phyloP scores from a whole-genome alignment of 2,797 vertebrate species.

The Lepilemur septentrionalis region DNA sequence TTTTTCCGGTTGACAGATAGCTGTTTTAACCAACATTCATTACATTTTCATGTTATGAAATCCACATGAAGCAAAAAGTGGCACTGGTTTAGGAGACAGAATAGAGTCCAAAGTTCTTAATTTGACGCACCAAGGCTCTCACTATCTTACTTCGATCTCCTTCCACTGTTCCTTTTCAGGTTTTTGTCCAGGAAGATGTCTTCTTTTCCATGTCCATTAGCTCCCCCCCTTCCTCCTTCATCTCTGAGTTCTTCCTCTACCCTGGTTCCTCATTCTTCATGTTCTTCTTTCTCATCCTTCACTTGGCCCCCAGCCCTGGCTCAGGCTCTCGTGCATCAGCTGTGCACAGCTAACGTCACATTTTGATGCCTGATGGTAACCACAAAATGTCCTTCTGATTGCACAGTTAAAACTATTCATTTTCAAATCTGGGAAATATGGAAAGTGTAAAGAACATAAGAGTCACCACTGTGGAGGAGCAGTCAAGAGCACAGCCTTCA shows the following conservation, averaged over 20 bases:
- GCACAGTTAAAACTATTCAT: background rate
- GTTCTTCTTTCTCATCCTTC: background rate
- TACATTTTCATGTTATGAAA: conserved; percentile 15
- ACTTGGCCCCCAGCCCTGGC: background rate
- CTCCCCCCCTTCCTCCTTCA: background rate
- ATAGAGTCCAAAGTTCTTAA: background rate
- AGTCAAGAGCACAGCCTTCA: background rate
- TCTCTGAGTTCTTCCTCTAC: background rate
- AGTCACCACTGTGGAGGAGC: background rate
- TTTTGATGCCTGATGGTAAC: background rate
- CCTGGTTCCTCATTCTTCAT: background rate
- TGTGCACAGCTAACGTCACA: background rate
- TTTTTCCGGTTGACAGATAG: conserved; percentile 30
- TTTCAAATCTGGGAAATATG: background rate
- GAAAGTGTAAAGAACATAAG: background rate
- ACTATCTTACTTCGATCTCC: fast-evolving
- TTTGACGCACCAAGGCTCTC: background rate
- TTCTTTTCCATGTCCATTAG: background rate
- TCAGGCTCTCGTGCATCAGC: background rate
- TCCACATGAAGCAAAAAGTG: background rate
- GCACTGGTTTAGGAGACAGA: background rate
- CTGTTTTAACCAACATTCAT: conserved; percentile 8
- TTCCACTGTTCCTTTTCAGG: background rate
- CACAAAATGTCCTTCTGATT: background rate
- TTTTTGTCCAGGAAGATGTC: background rate